Evolutionary conservation across 2,888 invertebrate species (phyloP).

Genomic region (Drosophila hamatofila): DNA sequence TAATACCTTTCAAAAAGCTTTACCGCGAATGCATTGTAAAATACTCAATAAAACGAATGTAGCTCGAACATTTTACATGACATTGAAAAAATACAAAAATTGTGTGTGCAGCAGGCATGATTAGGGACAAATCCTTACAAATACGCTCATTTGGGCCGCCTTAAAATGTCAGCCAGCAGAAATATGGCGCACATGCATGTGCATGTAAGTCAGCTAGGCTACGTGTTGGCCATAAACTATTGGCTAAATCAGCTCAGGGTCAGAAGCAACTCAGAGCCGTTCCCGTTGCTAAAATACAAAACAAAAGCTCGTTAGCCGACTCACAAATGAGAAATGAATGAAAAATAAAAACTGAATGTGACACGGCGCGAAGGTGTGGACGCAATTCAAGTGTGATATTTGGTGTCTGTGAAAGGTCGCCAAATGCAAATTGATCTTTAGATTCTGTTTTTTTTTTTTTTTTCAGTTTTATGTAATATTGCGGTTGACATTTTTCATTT

Average conservation of each 20-base stretch:
- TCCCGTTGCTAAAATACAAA: constrained; percentile 32
- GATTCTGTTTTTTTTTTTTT: constrained; percentile 23
- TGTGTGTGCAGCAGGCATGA: constrained; percentile 11
- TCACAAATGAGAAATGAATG: constrained; percentile 18
- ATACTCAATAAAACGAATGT: neutral
- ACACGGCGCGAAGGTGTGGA: constrained; percentile 45
- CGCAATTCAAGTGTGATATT: constrained; percentile 24
- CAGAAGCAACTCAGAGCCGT: constrained; percentile 22
- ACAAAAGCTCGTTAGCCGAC: constrained; percentile 54
- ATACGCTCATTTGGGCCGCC: constrained; percentile 34
- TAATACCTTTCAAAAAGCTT: neutral
- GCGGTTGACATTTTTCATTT: constrained; percentile 46
- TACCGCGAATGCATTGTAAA: neutral
- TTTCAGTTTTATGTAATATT: constrained; percentile 8
- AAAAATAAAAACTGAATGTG: constrained; percentile 50
- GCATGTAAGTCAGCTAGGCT: constrained; percentile 40
- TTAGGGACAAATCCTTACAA: constrained; percentile 46
- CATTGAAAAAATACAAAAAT: constrained; percentile 8
- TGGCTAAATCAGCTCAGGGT: constrained; percentile 69
- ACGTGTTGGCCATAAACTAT: constrained; percentile 59
- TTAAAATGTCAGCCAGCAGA: constrained; percentile 28
- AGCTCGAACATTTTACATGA: constrained; percentile 36
- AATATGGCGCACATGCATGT: constrained; percentile 28
- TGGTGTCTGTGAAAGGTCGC: constrained; percentile 60
- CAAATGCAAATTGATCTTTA: constrained; percentile 64